These are phyloP conservation scores for Nomada ferruginata DNA, from an alignment of 2,888 invertebrate species.

Conservation along the genomic window DNA sequence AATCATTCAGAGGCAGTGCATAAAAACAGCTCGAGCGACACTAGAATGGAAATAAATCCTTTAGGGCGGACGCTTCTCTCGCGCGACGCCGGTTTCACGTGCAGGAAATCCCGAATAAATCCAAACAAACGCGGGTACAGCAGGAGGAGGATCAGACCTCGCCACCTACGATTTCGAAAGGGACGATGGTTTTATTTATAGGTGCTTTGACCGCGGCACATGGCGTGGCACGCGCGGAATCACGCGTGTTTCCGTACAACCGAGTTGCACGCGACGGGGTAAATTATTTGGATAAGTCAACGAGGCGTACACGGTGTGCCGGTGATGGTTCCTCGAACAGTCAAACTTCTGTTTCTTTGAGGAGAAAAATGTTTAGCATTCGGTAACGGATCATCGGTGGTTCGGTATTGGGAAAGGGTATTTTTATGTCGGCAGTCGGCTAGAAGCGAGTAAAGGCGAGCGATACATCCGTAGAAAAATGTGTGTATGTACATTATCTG, in stretches of 20 bases:
- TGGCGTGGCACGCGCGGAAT: slow-evolving; percentile 73
- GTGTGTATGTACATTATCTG: not conserved
- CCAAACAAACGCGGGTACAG: slow-evolving; percentile 72
- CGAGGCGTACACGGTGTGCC: slow-evolving; percentile 25
- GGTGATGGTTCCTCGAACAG: slow-evolving; percentile 55
- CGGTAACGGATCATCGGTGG: not conserved
- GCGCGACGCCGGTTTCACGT: slow-evolving; percentile 61
- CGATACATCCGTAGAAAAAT: not conserved
- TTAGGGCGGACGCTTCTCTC: slow-evolving; percentile 49
- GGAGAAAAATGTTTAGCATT: slow-evolving; percentile 1
- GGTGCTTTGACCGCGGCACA: slow-evolving; percentile 71
- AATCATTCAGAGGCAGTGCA: slow-evolving; percentile 39
- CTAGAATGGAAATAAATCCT: slow-evolving; percentile 68
- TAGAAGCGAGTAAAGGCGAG: too few relatives aligned
- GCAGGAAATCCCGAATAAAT: slow-evolving; percentile 77
- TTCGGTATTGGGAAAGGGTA: not conserved
- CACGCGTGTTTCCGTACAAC: slow-evolving; percentile 69
- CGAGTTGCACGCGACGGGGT: slow-evolving; percentile 62
- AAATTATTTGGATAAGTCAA: slow-evolving; percentile 77
- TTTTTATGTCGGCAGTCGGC: not conserved
- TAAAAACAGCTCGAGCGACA: slow-evolving; percentile 33
- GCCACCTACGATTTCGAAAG: slow-evolving; percentile 74
- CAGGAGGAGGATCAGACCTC: slow-evolving; percentile 70
- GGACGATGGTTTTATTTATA: slow-evolving; percentile 76
- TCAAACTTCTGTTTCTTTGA: slow-evolving; percentile 22